Evolutionary conservation across 2,797 vertebrate species (phyloP).

Genomic region (Atherinosoma microstoma): DNA sequence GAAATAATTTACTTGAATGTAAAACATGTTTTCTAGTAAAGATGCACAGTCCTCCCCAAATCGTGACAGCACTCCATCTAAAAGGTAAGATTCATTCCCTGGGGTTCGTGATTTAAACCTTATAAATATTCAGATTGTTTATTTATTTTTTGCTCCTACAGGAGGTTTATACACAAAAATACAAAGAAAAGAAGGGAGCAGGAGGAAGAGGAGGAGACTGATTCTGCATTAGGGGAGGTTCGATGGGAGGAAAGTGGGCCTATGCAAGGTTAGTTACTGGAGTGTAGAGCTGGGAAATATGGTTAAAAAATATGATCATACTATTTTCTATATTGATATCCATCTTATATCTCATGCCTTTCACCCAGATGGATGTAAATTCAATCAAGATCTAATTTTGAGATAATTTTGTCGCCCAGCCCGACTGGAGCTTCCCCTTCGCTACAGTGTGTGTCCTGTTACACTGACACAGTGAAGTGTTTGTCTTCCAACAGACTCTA

Average conservation of each 20-base stretch:
- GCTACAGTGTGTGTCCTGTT: background rate
- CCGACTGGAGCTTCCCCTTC: background rate
- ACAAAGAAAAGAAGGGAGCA: slow-evolving; percentile 9
- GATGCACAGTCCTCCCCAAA: slow-evolving; percentile 58
- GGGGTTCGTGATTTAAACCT: background rate
- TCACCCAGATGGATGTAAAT: too few relatives aligned
- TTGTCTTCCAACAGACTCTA: slow-evolving; percentile 41
- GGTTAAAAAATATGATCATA: too few relatives aligned
- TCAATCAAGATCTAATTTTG: too few relatives aligned
- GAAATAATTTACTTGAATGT: slow-evolving; percentile 3
- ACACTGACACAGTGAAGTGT: background rate
- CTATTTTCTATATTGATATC: too few relatives aligned
- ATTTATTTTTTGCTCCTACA: slow-evolving; percentile 31
- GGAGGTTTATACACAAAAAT: slow-evolving; percentile 10
- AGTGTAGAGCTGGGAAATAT: background rate
- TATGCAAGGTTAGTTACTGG: slow-evolving; percentile 36
- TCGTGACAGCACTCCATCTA: slow-evolving; percentile 40
- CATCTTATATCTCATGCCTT: too few relatives aligned
- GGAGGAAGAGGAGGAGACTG: slow-evolving; percentile 26
- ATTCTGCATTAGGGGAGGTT: slow-evolving; percentile 30
- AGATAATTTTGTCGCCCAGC: too few relatives aligned
- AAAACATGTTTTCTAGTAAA: slow-evolving; percentile 57
- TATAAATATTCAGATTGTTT: background rate
- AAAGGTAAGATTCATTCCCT: slow-evolving; percentile 65
- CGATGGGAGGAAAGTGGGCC: slow-evolving; percentile 10